Percentiles rank a stretch among this genome's conserved stretches.
Conservation (phyloP, 2,113 vertebrate genomes). For the Phasianus colchicus region DNA sequence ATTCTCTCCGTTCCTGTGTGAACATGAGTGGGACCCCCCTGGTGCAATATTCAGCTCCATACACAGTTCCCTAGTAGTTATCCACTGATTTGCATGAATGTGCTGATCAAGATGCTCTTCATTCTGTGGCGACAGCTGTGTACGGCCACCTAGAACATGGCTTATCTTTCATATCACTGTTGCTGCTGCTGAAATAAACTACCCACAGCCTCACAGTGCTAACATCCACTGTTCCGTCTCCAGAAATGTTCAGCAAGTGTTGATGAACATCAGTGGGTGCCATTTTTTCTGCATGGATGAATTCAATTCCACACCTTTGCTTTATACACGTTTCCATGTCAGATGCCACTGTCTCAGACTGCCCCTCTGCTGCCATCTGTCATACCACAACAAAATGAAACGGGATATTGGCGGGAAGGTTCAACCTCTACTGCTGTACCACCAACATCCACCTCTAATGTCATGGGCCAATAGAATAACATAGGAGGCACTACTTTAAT, state of each 20-base stretch:
- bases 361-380: not conserved
- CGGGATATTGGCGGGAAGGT: not conserved
- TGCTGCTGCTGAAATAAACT: not conserved
- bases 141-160: not conserved
- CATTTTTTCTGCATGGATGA: not conserved
- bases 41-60: not conserved
- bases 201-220: not conserved
- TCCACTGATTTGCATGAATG: too few relatives aligned
- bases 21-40: not conserved
- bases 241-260: not conserved
- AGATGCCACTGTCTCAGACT: not conserved
- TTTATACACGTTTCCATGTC: not conserved
- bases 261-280: not conserved
- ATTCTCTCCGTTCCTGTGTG: not conserved
- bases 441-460: not conserved
- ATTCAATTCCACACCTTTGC: not conserved
- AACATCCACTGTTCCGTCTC: not conserved
- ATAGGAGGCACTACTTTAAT: not conserved
- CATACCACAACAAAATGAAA: not conserved
- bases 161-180: not conserved
- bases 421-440: not conserved
- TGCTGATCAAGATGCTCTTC: not conserved
- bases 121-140: not conserved
- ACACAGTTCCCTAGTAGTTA: not conserved
- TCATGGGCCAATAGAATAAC: not conserved